Base-by-base conservation (phyloP, 2,797 vertebrate genomes). In the Pogoniulus pusillus region DNA sequence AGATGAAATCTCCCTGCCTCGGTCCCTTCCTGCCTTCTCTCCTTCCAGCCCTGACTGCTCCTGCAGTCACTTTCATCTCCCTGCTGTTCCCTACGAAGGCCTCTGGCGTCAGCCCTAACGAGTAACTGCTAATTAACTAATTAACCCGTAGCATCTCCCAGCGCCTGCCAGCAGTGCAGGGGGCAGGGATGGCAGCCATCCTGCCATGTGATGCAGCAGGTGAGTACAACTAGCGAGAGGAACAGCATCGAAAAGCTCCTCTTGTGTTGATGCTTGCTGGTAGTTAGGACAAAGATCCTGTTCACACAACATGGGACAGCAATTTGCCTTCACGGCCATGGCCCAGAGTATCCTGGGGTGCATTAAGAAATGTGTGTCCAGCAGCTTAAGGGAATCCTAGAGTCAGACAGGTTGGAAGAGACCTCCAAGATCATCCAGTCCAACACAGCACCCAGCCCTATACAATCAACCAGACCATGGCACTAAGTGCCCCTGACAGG, bases 201-300 rank as follows among this genome's bases (percentile, higher is more conserved):
- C 59, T 39, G 79, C 51, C 18, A 0, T 1, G 60, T 23, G 69
- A 4, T 4, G 24, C 76, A 63, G 72, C 12, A 1, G 41, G 16
- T 6, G 27, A 41, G 59, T 27, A 55, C 3, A 2, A n/a, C 4
- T 4, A 6, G 30, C 9, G 4, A 30, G 77, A 51, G 57, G 26
- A 59, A 16, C 16, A 37, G 37, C 73, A 75, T 7, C 43, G 7
- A 15, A 5, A 4, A 0, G 5, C 47, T 32, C 16, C 3, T 22
- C 53, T 39, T 1, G 0, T n/a, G 23, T 10, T 8, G 0, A 0
- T 18, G 2, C 35, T 43, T 84, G 69, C 63, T 59, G 20, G 14
- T 37, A 22, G 20, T 55, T 19, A 87, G 59, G 74, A 53, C 35
- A 72, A 74, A 89, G 66, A 30, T 58, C 65, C 57, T 68, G 20